Base-by-base conservation (phyloP, 2,888 invertebrate genomes). In the Macaria notata region DNA sequence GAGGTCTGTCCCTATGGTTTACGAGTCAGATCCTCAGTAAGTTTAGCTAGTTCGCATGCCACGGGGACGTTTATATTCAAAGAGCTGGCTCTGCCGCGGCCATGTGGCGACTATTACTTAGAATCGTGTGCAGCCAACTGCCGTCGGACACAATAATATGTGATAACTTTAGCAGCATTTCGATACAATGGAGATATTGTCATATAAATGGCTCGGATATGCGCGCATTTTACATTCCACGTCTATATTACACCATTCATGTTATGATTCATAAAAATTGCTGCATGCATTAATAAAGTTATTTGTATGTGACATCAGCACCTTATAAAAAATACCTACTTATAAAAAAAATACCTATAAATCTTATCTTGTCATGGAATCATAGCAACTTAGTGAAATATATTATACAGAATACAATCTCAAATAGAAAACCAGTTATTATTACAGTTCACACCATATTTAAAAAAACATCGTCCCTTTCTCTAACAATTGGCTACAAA, bases 111-210 rank as follows among this genome's bases (percentile, higher is more conserved):
- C 65, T 66, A 68, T 73, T 73, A 71, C 64, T 72, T 76, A 76
- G 59, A 63, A 63, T 73, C 70, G 69, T 70, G 65, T 71, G 52
- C 59, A 56, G 46, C 50, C 65, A 55, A 58, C 61, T 51, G 58
- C 56, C 56, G 53, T 65, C 59, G 61, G 71, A 70, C 74, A 70
- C 63, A 64, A 72, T 72, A 74, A 73, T 75, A 71, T 71, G 74
- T 76, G 68, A 76, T 76, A 76, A 74, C 67, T 73, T 69, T 59
- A 59, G 68, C 59, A 65, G 64, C 64, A 63, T 58, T 67, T 62
- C 64, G 54, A 69, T 65, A 73, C 76, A 78, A 75, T 75, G 69
- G 71, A 59, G 65, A 71, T 72, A 70, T 75, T 75, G 71, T 70
- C 71, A 69, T 75, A 71, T 70, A 71, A 71, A 75, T 66, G 70